Conservation (phyloP, 2,797 vertebrate genomes). For the Coreius guichenoti region DNA sequence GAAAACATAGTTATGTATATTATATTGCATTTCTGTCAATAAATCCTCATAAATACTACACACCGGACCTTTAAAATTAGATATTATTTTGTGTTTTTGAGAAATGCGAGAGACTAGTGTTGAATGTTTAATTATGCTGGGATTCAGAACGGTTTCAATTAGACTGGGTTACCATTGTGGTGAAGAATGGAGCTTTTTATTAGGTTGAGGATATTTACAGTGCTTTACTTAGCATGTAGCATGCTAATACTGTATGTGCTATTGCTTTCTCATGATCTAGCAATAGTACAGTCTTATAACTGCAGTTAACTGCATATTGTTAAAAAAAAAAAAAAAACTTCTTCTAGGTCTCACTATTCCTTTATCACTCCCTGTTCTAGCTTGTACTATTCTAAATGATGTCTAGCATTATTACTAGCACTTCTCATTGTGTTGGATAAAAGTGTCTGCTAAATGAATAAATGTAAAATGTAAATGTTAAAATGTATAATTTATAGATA, state of each 20-base stretch:
- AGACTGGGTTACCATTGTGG: background rate
- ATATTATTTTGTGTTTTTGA: background rate
- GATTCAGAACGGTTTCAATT: background rate
- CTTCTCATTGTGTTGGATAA: background rate
- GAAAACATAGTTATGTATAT: too few species aligned
- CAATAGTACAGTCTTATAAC: too few species aligned
- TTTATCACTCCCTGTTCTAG: background rate
- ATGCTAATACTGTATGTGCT: background rate
- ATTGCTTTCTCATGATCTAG: background rate
- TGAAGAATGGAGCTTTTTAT: background rate
- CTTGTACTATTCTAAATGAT: background rate
- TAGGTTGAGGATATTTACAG: background rate
- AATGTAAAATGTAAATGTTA: background rate
- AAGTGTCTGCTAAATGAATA: background rate
- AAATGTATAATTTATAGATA: background rate
- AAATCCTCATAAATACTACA: too few species aligned
- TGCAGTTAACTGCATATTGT: background rate
- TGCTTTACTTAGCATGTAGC: background rate
- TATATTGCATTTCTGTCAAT: too few species aligned
- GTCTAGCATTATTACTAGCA: background rate
- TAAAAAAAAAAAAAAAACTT: background rate
- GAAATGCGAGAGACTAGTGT: background rate
- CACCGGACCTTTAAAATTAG: background rate
- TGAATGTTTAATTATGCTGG: background rate
- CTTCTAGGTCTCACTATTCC: background rate